Conservation (phyloP, 2,797 vertebrate species). For the Merluccius polli region DNA sequence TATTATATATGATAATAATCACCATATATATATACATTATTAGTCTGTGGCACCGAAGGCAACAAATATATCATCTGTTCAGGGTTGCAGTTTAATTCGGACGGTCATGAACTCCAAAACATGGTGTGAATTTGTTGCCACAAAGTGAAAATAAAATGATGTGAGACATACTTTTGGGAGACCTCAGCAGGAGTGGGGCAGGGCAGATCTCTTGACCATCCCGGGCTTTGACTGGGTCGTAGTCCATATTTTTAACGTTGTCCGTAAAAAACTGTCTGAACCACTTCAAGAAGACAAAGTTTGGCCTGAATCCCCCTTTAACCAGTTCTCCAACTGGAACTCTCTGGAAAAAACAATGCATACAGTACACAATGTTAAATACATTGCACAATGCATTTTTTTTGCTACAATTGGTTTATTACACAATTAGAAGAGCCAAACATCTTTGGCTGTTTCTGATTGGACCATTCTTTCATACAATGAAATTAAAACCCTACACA, state of each 20-base stretch:
- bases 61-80: not conserved
- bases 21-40: too few species aligned
- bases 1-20: too few species aligned
- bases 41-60: not conserved
- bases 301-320: constrained; percentile 56
- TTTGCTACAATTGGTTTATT: not conserved
- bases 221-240: constrained; percentile 58
- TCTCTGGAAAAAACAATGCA: constrained; percentile 44
- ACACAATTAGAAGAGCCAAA: not conserved
- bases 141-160: not conserved
- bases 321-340: constrained; percentile 66
- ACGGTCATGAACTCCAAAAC: not conserved
- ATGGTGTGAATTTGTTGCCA: not conserved
- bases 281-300: constrained; percentile 68
- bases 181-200: not conserved
- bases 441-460: not conserved
- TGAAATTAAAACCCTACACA: not conserved
- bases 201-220: constrained; percentile 44
- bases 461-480: not conserved
- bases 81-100: not conserved
- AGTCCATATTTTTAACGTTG: constrained; percentile 47
- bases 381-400: not conserved
- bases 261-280: constrained; percentile 63
- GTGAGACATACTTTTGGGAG: not conserved
- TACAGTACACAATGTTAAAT: not conserved